These are phyloP conservation scores for Macaria liturata DNA, from an alignment of 2,888 invertebrate genomes.

Conservation along the genomic window DNA sequence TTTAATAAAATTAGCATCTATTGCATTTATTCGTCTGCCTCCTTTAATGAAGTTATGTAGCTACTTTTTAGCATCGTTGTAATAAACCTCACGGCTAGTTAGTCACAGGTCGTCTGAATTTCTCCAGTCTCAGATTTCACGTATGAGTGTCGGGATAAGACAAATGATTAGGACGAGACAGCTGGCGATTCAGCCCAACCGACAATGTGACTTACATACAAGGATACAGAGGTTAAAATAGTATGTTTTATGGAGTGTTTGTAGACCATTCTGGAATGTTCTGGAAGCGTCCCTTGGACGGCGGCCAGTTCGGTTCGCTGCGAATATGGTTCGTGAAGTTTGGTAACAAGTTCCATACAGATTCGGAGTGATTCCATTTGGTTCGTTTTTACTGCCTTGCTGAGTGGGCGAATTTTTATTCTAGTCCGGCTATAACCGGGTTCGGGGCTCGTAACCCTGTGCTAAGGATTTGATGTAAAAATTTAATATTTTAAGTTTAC, in stretches of 20 bases:
- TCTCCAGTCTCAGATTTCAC: slow-evolving; percentile 11
- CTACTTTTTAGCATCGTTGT: too few relatives aligned
- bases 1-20: too few relatives aligned
- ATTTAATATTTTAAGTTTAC: too few relatives aligned
- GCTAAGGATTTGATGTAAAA: too few relatives aligned
- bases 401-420: slow-evolving; percentile 33
- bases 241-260: slow-evolving; percentile 3
- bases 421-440: slow-evolving; percentile 38
- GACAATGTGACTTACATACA: slow-evolving; percentile 19
- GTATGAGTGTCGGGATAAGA: slow-evolving; percentile 6
- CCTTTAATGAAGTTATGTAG: too few relatives aligned
- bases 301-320: slow-evolving; percentile 42
- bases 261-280: slow-evolving; percentile 22
- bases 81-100: too few relatives aligned
- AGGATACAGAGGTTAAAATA: slow-evolving; percentile 18
- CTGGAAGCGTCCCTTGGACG: slow-evolving; percentile 38
- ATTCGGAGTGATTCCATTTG: slow-evolving; percentile 39
- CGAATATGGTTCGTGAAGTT: slow-evolving; percentile 43
- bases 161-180: slow-evolving; percentile 14
- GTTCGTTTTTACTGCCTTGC: slow-evolving; percentile 36
- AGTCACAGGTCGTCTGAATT: too few relatives aligned
- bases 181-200: slow-evolving; percentile 2
- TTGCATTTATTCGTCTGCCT: too few relatives aligned
- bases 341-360: slow-evolving; percentile 40
- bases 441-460: slow-evolving; percentile 24